Conservation (phyloP, 2,113 vertebrate genomes). For the Saccopteryx leptura region DNA sequence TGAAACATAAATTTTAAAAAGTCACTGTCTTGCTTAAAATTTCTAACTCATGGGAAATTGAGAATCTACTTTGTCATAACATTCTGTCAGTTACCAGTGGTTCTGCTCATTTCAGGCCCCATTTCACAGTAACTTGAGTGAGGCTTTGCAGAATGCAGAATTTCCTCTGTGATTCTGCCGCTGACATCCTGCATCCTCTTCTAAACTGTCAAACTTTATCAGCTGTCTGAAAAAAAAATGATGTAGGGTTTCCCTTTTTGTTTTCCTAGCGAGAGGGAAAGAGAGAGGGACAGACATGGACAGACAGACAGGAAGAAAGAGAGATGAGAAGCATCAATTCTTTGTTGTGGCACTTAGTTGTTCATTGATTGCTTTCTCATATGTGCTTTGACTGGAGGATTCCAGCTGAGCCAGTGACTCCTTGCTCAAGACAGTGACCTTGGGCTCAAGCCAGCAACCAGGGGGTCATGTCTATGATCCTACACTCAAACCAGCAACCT, state of each 20-base stretch:
- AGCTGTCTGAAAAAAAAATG: constrained; percentile 40
- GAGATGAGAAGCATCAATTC: too few species aligned
- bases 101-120: not conserved
- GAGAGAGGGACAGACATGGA: too few species aligned
- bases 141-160: not conserved
- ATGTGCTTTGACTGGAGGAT: too few species aligned
- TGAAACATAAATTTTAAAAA: not conserved
- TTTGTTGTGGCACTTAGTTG: too few species aligned
- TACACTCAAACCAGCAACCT: too few species aligned
- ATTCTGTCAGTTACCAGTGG: not conserved
- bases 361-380: too few species aligned
- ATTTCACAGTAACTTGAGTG: not conserved
- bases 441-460: too few species aligned
- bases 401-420: too few species aligned
- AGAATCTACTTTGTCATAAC: not conserved
- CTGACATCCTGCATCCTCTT: constrained; percentile 38
- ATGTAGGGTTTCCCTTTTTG: not conserved
- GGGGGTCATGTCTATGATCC: too few species aligned
- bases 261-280: too few species aligned
- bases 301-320: too few species aligned
- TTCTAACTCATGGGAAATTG: not conserved
- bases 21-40: not conserved
- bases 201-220: constrained; percentile 62
- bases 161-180: not conserved
- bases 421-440: too few species aligned